phyloP scores from a whole-genome alignment of 2,888 invertebrate species.

The Hirtodrosophila confusa region DNA sequence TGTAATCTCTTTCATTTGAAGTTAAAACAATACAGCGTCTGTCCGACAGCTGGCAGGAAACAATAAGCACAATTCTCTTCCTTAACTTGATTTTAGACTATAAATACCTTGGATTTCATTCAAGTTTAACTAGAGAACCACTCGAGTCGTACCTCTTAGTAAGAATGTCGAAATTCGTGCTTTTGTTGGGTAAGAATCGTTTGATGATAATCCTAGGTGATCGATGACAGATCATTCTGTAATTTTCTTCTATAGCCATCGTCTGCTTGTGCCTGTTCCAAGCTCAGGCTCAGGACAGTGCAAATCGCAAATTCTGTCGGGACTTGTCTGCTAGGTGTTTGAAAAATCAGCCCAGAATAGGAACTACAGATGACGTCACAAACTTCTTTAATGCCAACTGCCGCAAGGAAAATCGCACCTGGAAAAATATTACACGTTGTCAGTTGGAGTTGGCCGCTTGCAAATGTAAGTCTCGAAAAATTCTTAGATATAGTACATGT shows the following conservation, averaged over 20 bases:
- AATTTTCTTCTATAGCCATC: conserved; percentile 20
- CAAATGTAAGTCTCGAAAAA: conserved; percentile 42
- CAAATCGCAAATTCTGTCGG: conserved; percentile 26
- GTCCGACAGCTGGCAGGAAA: background rate
- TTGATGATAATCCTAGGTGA: background rate
- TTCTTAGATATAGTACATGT: too few relatives aligned
- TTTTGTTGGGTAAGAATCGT: conserved; percentile 50
- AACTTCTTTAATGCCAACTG: conserved; percentile 45
- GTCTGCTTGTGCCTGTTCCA: conserved; percentile 37
- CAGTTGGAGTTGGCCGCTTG: conserved; percentile 49
- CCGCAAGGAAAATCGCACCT: conserved; percentile 7
- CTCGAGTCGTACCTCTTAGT: background rate
- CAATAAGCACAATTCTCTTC: conserved; percentile 14
- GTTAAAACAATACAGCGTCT: too few relatives aligned
- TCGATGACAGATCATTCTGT: background rate
- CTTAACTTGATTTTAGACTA: conserved; percentile 15
- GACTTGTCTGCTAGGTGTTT: conserved; percentile 22
- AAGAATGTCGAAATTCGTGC: conserved; percentile 50
- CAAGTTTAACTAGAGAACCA: conserved; percentile 4
- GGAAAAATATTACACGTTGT: conserved; percentile 57
- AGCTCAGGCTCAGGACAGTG: conserved; percentile 20
- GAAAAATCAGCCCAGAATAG: conserved; percentile 14
- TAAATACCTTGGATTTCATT: conserved; percentile 21
- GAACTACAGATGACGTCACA: conserved; percentile 43
- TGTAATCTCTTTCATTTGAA: background rate